Percentiles rank a stretch among this genome's conserved stretches.
Evolutionary conservation across 2,888 invertebrate species (phyloP).

Genomic region (Meliscaeva auricollis): DNA sequence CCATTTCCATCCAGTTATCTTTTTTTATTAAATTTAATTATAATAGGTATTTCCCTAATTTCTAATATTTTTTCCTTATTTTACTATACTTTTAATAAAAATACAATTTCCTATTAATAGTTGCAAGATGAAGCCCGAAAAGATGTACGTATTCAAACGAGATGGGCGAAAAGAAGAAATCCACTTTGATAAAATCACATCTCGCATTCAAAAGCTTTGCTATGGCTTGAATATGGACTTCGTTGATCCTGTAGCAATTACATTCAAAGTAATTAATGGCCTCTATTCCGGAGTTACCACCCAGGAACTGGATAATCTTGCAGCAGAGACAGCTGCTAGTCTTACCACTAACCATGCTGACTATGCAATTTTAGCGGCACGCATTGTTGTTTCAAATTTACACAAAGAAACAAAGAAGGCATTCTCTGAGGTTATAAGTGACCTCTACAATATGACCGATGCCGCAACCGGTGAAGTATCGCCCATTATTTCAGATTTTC

Average conservation of each 20-base stretch:
- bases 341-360: constrained; percentile 99
- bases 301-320: constrained; percentile 97
- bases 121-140: constrained; percentile 78
- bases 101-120: neutral
- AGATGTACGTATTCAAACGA: constrained; percentile 85
- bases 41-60: neutral
- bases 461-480: constrained; percentile 88
- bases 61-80: neutral
- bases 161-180: constrained; percentile 96
- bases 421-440: constrained; percentile 96
- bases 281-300: constrained; percentile 98
- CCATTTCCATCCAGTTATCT: too few species aligned
- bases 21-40: too few species aligned
- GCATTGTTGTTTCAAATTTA: constrained; percentile 98
- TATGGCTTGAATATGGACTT: constrained; percentile 98
- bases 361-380: constrained; percentile 94
- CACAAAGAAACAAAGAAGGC: constrained; percentile 99
- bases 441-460: constrained; percentile 91
- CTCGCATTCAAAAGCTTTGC: constrained; percentile 96
- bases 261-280: constrained; percentile 96
- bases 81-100: neutral
- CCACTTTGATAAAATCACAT: constrained; percentile 99
- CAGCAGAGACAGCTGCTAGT: constrained; percentile 99
- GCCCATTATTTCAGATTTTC: constrained; percentile 94
- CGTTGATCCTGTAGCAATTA: constrained; percentile 96